These are phyloP conservation scores for Philhelius pedissequus DNA, from an alignment of 2,888 invertebrate species.

Conservation along the genomic window DNA sequence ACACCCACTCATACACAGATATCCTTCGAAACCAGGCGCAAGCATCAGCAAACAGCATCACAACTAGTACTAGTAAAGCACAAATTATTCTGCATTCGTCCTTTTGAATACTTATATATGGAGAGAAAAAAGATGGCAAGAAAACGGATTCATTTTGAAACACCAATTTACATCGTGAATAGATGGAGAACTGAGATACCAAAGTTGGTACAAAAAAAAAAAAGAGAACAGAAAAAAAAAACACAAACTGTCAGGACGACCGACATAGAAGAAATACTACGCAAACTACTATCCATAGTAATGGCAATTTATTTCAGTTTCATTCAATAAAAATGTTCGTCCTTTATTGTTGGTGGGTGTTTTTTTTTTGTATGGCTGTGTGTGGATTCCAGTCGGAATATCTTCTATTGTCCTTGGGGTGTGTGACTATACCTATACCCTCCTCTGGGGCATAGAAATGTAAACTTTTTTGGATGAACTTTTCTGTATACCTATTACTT, in stretches of 20 bases:
- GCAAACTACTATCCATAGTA: slow-evolving; percentile 43
- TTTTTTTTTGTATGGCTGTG: neutral
- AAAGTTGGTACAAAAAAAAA: neutral
- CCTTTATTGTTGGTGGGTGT: neutral
- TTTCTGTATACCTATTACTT: slow-evolving; percentile 13
- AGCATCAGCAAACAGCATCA: slow-evolving; percentile 1
- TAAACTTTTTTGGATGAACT: slow-evolving; percentile 21
- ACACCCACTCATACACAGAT: neutral
- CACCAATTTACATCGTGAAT: slow-evolving; percentile 55
- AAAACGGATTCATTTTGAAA: slow-evolving; percentile 24
- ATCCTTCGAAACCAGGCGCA: neutral
- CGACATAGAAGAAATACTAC: slow-evolving; percentile 31
- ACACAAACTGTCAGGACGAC: slow-evolving; percentile 3
- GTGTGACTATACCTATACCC: neutral
- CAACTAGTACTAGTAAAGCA: neutral
- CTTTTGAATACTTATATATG: neutral
- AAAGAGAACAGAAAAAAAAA: neutral
- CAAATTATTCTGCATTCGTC: slow-evolving; percentile 56
- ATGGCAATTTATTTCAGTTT: slow-evolving; percentile 64
- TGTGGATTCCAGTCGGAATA: neutral
- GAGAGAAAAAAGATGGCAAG: neutral
- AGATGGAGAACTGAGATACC: slow-evolving; percentile 2
- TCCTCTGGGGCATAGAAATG: slow-evolving; percentile 23
- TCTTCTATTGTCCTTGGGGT: slow-evolving; percentile 48
- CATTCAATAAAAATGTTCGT: slow-evolving; percentile 57